A percentile compares a stretch with the other conserved stretches of the same genome.
Conservation (phyloP, 2,113 vertebrate species). For the Microtus pennsylvanicus region DNA sequence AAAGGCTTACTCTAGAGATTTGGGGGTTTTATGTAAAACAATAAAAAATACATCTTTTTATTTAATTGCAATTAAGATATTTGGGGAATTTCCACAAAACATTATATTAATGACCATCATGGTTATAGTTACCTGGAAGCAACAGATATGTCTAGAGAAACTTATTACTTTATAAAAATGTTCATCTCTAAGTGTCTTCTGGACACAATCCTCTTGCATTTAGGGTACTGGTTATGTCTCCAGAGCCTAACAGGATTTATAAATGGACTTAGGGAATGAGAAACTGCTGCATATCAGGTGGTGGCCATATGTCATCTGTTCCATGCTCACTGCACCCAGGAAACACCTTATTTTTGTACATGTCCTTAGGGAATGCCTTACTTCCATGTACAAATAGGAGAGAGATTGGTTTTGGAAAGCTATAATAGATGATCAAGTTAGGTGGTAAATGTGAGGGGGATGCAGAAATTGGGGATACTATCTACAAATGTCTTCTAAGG, state of each 20-base stretch:
- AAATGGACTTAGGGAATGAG: constrained; percentile 75
- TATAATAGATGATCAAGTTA: constrained; percentile 50
- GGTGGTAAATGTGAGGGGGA: constrained; percentile 10
- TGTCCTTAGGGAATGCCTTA: constrained; percentile 70
- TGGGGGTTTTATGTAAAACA: neutral
- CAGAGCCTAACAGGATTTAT: constrained; percentile 1
- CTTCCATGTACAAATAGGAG: constrained; percentile 68
- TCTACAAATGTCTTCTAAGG: neutral
- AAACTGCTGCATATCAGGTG: constrained; percentile 62
- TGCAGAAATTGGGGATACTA: neutral
- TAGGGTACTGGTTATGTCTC: constrained; percentile 66
- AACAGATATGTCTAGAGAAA: constrained; percentile 53
- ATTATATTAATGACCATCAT: constrained; percentile 67
- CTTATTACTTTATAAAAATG: constrained; percentile 69
- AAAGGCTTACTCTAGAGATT: constrained; percentile 1
- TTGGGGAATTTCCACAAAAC: constrained; percentile 12
- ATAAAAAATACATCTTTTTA: constrained; percentile 31
- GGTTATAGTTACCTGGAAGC: constrained; percentile 63
- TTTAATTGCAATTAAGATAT: constrained; percentile 67
- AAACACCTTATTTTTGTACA: constrained; percentile 73
- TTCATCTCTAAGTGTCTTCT: constrained; percentile 68
- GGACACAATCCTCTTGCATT: constrained; percentile 50
- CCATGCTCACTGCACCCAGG: constrained; percentile 69
- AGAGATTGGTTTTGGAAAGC: constrained; percentile 66
- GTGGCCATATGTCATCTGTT: constrained; percentile 71